A percentile compares a stretch with the other conserved stretches of the same genome.
phyloP scores from a whole-genome alignment of 2,888 invertebrate species.

The Cotesia congregata region DNA sequence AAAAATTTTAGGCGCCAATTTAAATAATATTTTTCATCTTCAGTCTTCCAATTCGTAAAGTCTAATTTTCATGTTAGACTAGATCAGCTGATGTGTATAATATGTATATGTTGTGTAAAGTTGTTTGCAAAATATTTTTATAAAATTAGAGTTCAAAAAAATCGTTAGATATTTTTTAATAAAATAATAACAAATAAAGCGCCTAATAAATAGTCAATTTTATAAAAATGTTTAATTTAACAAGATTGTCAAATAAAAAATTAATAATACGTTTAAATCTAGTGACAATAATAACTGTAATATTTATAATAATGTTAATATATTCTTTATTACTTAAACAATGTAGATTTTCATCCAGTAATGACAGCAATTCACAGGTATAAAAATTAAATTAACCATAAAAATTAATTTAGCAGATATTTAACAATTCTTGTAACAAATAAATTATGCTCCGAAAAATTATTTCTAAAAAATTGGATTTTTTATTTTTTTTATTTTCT shows the following conservation, averaged over 20 bases:
- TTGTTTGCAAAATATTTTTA: background rate
- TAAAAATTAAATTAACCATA: too few species aligned
- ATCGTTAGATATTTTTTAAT: background rate
- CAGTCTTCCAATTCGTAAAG: background rate
- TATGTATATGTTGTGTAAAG: background rate
- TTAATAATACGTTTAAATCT: constrained; percentile 51
- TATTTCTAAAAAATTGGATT: too few species aligned
- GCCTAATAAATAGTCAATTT: background rate
- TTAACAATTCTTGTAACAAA: too few species aligned
- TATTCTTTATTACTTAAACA: constrained; percentile 51
- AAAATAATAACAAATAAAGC: background rate
- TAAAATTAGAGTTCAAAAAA: background rate
- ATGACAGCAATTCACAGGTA: background rate
- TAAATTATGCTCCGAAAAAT: too few species aligned
- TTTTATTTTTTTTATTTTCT: too few species aligned
- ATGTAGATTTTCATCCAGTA: constrained; percentile 41
- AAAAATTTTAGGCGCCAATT: background rate
- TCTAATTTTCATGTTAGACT: background rate
- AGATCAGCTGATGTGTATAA: background rate
- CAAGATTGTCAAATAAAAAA: constrained; percentile 48
- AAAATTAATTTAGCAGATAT: too few species aligned
- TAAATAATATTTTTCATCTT: background rate
- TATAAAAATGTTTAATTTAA: constrained; percentile 42
- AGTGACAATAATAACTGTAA: constrained; percentile 43
- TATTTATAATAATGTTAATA: constrained; percentile 47